These are phyloP conservation scores for Paramisgurnus dabryanus DNA, from an alignment of 2,113 vertebrate species.

Conservation along the genomic window DNA sequence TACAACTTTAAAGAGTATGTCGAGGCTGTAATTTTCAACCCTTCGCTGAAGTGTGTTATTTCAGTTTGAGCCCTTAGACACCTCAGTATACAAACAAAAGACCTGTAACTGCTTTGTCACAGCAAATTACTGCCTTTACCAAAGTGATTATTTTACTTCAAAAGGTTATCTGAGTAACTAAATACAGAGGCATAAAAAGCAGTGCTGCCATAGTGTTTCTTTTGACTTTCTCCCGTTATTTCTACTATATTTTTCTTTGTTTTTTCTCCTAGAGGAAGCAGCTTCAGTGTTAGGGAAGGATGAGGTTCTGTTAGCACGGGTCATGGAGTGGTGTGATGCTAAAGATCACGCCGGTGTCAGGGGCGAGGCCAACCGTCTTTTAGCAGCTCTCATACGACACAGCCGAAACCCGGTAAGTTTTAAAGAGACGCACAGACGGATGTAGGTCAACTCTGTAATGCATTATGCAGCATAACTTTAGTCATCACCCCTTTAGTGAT, in stretches of 20 bases:
- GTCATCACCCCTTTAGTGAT: not conserved
- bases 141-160: conserved; percentile 30
- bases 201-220: not conserved
- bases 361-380: conserved; percentile 81
- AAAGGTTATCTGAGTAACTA: conserved; percentile 27
- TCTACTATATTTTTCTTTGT: not conserved
- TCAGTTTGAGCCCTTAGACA: conserved; percentile 15
- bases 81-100: conserved; percentile 22
- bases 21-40: conserved; percentile 39
- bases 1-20: conserved; percentile 4
- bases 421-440: not conserved
- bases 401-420: conserved; percentile 77
- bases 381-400: conserved; percentile 82
- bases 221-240: conserved; percentile 30
- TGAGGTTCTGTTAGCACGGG: conserved; percentile 70
- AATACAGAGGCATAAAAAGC: conserved; percentile 21
- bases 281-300: conserved; percentile 81
- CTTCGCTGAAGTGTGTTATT: conserved; percentile 42
- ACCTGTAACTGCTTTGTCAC: conserved; percentile 29
- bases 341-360: conserved; percentile 75
- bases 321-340: conserved; percentile 83
- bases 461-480: not conserved
- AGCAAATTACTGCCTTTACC: conserved; percentile 45
- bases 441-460: conserved; percentile 10
- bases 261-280: conserved; percentile 73